Conservation (phyloP, 2,888 invertebrate genomes). For the Parnassius mnemosyne region DNA sequence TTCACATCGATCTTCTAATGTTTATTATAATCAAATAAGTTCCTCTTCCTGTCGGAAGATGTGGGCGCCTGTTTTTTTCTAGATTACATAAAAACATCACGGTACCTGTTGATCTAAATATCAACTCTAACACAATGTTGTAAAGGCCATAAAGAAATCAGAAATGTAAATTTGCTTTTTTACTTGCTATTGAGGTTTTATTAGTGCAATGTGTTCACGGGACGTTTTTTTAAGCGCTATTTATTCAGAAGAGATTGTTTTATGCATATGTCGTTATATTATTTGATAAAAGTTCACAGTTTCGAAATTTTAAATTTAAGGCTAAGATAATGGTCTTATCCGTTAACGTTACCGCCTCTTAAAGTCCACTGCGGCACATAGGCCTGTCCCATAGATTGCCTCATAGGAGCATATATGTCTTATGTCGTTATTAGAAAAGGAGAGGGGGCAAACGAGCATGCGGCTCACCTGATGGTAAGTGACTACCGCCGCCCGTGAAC, state of each 20-base stretch:
- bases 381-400: too few species aligned
- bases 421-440: too few species aligned
- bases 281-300: constrained; percentile 27
- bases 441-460: too few species aligned
- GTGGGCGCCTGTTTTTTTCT: constrained; percentile 63
- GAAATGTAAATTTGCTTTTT: constrained; percentile 36
- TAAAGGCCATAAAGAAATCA: constrained; percentile 32
- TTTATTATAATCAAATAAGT: constrained; percentile 78
- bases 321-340: too few species aligned
- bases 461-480: too few species aligned
- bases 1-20: constrained; percentile 54
- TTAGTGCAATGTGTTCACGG: constrained; percentile 67
- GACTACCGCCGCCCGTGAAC: too few species aligned
- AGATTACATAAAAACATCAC: constrained; percentile 40
- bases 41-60: constrained; percentile 77
- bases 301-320: too few species aligned
- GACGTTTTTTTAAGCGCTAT: constrained; percentile 47
- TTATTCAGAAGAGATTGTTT: constrained; percentile 60
- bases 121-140: constrained; percentile 35
- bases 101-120: constrained; percentile 29
- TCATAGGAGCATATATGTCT: too few species aligned
- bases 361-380: too few species aligned
- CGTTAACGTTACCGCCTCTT: too few species aligned
- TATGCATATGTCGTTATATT: constrained; percentile 62
- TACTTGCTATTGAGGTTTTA: constrained; percentile 45